Percentiles rank a stretch among this genome's conserved stretches.
Evolutionary conservation across 2,888 invertebrate species (phyloP).

Genomic region (Meloe dianella): DNA sequence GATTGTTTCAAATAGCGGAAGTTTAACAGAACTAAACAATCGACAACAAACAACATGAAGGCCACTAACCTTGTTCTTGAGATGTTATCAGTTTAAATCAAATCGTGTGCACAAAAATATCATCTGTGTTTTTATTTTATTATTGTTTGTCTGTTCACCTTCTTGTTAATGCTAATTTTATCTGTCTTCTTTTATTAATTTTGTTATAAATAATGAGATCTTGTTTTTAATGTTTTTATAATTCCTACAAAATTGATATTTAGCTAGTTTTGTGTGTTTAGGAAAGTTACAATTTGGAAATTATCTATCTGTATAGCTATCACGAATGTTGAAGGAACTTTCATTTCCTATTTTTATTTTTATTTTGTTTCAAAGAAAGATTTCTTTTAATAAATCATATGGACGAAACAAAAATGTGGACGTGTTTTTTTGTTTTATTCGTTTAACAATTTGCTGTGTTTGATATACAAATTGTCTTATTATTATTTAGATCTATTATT

Average conservation of each 20-base stretch:
- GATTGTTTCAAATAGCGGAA: slow-evolving; percentile 8
- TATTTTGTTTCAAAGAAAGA: not conserved
- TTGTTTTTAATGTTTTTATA: not conserved
- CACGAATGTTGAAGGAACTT: not conserved
- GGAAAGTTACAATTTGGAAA: slow-evolving; percentile 4
- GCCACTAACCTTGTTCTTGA: slow-evolving; percentile 10
- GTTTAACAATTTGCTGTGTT: not conserved
- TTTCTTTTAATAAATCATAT: slow-evolving; percentile 4
- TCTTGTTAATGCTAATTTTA: not conserved
- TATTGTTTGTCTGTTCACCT: not conserved
- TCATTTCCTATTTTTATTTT: not conserved
- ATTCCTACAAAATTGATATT: not conserved
- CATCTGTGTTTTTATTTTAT: not conserved
- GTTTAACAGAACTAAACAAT: not conserved
- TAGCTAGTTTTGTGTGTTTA: not conserved
- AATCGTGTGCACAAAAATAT: slow-evolving; percentile 5
- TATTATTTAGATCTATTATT: too few relatives aligned
- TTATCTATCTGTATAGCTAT: not conserved
- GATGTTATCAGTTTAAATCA: slow-evolving; percentile 10
- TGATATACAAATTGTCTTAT: not conserved
- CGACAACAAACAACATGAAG: slow-evolving; percentile 6
- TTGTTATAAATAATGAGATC: not conserved
- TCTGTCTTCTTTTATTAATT: not conserved
- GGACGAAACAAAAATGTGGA: not conserved
- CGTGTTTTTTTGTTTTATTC: not conserved